These are phyloP conservation scores for Eugnorisma glareosa DNA, from an alignment of 2,888 invertebrate genomes.

Conservation along the genomic window DNA sequence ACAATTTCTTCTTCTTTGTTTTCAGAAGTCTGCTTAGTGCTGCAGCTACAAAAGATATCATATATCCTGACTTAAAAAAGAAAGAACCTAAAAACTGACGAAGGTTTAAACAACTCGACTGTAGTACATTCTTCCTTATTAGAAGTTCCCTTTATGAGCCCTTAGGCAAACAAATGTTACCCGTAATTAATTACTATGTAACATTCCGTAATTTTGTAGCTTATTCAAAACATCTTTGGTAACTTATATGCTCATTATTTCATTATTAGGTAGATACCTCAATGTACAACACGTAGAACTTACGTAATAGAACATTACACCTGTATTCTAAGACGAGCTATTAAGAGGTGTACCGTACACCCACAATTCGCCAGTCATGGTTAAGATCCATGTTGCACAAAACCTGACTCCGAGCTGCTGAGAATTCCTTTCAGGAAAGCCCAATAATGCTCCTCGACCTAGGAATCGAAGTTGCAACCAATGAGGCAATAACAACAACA, in stretches of 20 bases:
- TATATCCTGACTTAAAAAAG: neutral
- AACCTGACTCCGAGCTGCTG: neutral
- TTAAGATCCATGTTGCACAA: too few species aligned
- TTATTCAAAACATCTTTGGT: neutral
- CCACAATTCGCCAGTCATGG: too few species aligned
- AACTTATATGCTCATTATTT: neutral
- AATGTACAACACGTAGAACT: too few species aligned
- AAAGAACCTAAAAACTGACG: neutral
- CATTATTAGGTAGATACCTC: neutral
- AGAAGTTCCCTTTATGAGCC: conserved; percentile 2
- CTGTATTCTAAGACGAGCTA: neutral
- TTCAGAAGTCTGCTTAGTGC: neutral
- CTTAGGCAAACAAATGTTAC: neutral
- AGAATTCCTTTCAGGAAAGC: neutral
- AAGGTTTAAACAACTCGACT: neutral
- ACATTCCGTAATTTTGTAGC: neutral
- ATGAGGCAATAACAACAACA: neutral
- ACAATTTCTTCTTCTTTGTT: too few species aligned
- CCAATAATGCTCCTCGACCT: neutral
- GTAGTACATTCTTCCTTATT: neutral
- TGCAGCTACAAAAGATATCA: neutral
- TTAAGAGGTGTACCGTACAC: too few species aligned
- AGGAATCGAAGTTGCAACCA: neutral
- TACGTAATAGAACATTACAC: neutral
- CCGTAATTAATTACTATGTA: neutral